Conservation (phyloP, 2,888 invertebrate species). For the Coleophora flavipennella region DNA sequence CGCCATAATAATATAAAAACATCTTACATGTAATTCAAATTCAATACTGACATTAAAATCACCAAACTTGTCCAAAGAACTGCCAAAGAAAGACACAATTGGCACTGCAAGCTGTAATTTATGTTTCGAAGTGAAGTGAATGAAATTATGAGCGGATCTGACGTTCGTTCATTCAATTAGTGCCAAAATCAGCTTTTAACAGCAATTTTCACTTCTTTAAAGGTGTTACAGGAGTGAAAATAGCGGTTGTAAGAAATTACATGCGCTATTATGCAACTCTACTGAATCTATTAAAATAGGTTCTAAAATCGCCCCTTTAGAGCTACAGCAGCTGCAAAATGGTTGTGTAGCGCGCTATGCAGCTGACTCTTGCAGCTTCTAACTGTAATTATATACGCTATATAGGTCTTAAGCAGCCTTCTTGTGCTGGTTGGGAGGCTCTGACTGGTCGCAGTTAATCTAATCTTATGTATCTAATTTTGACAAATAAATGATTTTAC, state of each 20-base stretch:
- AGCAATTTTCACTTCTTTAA: not conserved
- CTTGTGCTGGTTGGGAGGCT: not conserved
- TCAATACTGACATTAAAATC: no score
- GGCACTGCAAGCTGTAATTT: not conserved
- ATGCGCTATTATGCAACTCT: no score
- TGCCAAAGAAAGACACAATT: not conserved
- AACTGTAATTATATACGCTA: not conserved
- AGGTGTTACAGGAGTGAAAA: not conserved
- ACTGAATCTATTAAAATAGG: not conserved
- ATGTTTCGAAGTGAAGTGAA: not conserved
- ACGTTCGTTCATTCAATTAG: not conserved
- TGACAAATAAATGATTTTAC: no score
- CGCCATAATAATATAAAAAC: not conserved
- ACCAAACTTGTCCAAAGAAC: no score
- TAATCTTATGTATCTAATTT: no score
- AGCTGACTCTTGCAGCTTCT: no score
- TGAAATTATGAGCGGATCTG: not conserved
- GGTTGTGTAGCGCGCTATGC: no score
- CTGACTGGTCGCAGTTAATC: no score
- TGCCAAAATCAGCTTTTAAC: not conserved
- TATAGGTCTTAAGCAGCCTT: not conserved
- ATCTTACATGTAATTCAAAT: no score
- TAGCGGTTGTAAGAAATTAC: no score
- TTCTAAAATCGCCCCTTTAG: not conserved
- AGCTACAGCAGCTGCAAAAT: not conserved